These are phyloP conservation scores for Choreutis nemorana DNA, from an alignment of 2,888 invertebrate species.

Conservation along the genomic window DNA sequence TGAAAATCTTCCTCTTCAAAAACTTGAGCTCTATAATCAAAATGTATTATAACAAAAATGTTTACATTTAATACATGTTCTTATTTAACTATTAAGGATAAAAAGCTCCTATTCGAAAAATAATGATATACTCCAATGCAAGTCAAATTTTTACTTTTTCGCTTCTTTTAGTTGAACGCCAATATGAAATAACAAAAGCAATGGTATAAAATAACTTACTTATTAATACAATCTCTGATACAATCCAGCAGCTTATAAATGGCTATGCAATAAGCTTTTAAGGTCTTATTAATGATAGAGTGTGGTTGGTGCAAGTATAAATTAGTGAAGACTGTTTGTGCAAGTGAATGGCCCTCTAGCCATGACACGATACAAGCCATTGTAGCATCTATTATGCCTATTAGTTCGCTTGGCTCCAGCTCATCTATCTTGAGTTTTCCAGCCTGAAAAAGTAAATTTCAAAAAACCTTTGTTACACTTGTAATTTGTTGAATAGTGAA, in stretches of 20 bases:
- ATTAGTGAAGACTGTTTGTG: conserved; percentile 97
- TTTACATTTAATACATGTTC: neutral
- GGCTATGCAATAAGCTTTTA: conserved; percentile 87
- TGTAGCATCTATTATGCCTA: conserved; percentile 94
- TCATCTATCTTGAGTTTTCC: conserved; percentile 80
- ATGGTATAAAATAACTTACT: conserved; percentile 58
- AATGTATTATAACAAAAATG: neutral
- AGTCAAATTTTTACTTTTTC: too few species aligned
- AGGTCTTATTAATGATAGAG: conserved; percentile 79
- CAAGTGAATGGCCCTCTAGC: conserved; percentile 96
- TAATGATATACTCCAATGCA: conserved; percentile 1
- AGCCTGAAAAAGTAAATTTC: conserved; percentile 58
- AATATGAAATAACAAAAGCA: neutral
- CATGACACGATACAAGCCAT: conserved; percentile 95
- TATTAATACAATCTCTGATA: conserved; percentile 87
- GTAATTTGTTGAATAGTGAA: conserved; percentile 7
- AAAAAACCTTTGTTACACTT: too few species aligned
- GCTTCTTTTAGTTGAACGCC: too few species aligned
- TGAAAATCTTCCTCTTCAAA: conserved; percentile 98
- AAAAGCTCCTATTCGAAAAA: neutral
- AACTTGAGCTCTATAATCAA: conserved; percentile 73
- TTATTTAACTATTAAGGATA: neutral
- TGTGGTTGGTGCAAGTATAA: conserved; percentile 93
- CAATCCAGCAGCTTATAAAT: conserved; percentile 89
- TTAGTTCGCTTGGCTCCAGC: conserved; percentile 79